Conservation (phyloP, 2,888 invertebrate species). For the Chymomyza amoena region DNA sequence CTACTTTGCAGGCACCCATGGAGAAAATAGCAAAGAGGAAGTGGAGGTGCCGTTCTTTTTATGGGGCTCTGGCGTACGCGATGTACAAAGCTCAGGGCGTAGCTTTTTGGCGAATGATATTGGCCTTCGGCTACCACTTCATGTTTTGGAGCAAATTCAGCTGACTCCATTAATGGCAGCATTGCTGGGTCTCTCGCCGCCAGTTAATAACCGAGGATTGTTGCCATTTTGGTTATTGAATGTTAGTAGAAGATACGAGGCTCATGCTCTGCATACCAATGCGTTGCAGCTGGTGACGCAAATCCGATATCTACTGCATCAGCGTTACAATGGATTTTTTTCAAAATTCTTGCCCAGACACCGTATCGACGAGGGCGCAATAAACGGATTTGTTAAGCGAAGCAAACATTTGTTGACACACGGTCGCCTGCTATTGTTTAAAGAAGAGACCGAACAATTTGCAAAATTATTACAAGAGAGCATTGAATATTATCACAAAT, state of each 20-base stretch:
- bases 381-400: slow-evolving; percentile 28
- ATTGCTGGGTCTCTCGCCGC: slow-evolving; percentile 90
- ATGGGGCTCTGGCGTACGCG: slow-evolving; percentile 93
- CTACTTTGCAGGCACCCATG: slow-evolving; percentile 86
- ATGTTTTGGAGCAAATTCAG: slow-evolving; percentile 92
- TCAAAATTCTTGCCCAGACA: slow-evolving; percentile 34
- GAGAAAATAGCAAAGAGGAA: slow-evolving; percentile 91
- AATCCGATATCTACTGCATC: slow-evolving; percentile 50
- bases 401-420: slow-evolving; percentile 19
- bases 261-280: slow-evolving; percentile 86
- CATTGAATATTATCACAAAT: slow-evolving; percentile 90
- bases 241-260: slow-evolving; percentile 70
- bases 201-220: slow-evolving; percentile 85
- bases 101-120: slow-evolving; percentile 38
- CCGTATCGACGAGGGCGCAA: slow-evolving; percentile 41
- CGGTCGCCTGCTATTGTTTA: slow-evolving; percentile 54
- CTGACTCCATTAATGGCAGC: slow-evolving; percentile 92
- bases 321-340: slow-evolving; percentile 62
- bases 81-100: slow-evolving; percentile 18
- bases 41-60: slow-evolving; percentile 94
- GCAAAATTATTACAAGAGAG: slow-evolving; percentile 84
- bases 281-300: slow-evolving; percentile 88
- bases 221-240: slow-evolving; percentile 66
- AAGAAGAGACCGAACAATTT: slow-evolving; percentile 81
- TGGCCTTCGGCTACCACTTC: slow-evolving; percentile 74